These are phyloP conservation scores for Nannoperca australis DNA, from an alignment of 2,797 vertebrate genomes.

Conservation along the genomic window DNA sequence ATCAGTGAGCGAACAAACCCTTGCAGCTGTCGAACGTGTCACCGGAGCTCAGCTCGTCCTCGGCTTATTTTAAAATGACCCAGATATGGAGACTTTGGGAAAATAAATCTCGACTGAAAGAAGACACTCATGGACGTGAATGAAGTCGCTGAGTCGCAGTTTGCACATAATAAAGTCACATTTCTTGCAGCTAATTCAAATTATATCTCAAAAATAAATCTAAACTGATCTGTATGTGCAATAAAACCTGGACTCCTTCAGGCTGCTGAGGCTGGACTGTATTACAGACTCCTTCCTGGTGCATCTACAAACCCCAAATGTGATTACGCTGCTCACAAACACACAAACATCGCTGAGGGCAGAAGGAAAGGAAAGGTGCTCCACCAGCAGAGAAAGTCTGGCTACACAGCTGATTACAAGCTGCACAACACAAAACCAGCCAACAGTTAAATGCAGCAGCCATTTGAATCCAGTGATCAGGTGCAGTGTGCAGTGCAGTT, in stretches of 20 bases:
- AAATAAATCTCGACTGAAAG: slow-evolving; percentile 16
- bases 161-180: not conserved
- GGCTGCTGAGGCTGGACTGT: slow-evolving; percentile 16
- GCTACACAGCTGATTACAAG: not conserved
- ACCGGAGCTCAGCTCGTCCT: slow-evolving; percentile 23
- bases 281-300: slow-evolving; percentile 29
- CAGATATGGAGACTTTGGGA: slow-evolving; percentile 46
- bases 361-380: not conserved
- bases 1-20: no score
- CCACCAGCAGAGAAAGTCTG: not conserved
- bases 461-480: not conserved
- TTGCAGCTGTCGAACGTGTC: slow-evolving; percentile 25
- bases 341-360: not conserved
- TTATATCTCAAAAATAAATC: no score
- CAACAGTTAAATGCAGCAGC: not conserved
- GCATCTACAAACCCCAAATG: slow-evolving; percentile 27
- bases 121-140: not conserved
- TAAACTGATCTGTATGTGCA: no score
- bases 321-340: slow-evolving; percentile 22
- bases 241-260: slow-evolving; percentile 11
- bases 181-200: not conserved
- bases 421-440: not conserved
- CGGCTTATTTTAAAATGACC: slow-evolving; percentile 63
- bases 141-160: not conserved
- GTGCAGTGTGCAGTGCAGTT: not conserved